These are phyloP conservation scores for Argya squamiceps DNA, from an alignment of 2,797 vertebrate genomes.

Conservation along the genomic window DNA sequence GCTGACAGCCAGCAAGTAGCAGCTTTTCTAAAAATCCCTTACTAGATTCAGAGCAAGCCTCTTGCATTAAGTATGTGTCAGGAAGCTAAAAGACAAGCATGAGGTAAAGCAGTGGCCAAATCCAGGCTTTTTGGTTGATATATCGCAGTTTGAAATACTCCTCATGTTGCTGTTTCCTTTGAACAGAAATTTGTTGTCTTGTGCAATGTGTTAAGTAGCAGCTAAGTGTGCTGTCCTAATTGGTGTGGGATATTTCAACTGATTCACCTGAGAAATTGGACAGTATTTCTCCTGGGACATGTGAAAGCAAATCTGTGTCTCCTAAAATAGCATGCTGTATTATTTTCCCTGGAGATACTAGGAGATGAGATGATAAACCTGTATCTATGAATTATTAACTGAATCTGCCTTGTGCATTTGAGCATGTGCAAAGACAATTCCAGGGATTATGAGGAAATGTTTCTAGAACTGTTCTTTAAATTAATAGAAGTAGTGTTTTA, in stretches of 20 bases:
- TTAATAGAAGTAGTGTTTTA: not conserved
- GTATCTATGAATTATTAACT: not conserved
- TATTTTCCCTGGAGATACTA: not conserved
- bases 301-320: not conserved
- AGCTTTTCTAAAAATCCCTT: not conserved
- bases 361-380: not conserved
- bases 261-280: not conserved
- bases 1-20: not conserved
- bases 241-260: not conserved
- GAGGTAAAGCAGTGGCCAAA: not conserved
- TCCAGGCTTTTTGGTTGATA: not conserved
- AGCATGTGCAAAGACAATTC: not conserved
- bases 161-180: not conserved
- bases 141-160: not conserved
- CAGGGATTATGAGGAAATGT: not conserved
- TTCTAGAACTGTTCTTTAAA: not conserved
- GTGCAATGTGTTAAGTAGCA: not conserved
- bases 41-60: not conserved
- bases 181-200: not conserved
- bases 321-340: not conserved
- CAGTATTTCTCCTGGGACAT: not conserved
- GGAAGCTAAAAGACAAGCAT: not conserved
- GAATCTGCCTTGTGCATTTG: not conserved
- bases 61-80: not conserved
- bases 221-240: not conserved